Evolutionary conservation across 2,113 vertebrate species (phyloP).

Genomic region (Bufo bufo): DNA sequence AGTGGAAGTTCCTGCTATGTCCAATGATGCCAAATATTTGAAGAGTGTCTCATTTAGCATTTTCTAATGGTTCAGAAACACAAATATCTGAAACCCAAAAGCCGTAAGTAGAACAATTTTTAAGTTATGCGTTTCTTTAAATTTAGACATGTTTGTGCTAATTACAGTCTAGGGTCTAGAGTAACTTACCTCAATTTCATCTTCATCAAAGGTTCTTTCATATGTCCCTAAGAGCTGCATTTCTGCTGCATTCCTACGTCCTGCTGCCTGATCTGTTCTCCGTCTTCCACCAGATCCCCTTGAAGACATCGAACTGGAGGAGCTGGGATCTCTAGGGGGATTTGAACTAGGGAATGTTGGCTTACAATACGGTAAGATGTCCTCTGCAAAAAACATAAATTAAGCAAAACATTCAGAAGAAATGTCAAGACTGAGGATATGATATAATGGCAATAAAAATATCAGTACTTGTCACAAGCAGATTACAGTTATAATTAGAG

Average conservation of each 20-base stretch:
- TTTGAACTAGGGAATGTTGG: slow-evolving; percentile 95
- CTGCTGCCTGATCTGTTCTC: slow-evolving; percentile 83
- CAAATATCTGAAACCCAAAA: not conserved
- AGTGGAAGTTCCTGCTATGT: not conserved
- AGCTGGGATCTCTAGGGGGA: slow-evolving; percentile 93
- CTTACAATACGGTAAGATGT: slow-evolving; percentile 94
- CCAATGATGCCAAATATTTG: not conserved
- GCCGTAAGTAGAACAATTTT: not conserved
- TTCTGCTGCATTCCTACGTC: slow-evolving; percentile 87
- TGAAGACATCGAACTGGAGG: slow-evolving; percentile 97
- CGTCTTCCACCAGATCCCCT: slow-evolving; percentile 91
- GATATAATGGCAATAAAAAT: not conserved
- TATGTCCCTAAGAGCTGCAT: slow-evolving; percentile 88
- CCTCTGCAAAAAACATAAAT: slow-evolving; percentile 77
- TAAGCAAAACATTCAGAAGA: not conserved
- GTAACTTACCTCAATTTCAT: slow-evolving; percentile 88
- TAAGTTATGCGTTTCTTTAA: not conserved
- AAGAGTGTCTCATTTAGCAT: not conserved
- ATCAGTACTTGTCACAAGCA: not conserved
- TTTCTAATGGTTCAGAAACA: not conserved
- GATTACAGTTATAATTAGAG: not conserved
- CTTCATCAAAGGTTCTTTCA: slow-evolving; percentile 85
- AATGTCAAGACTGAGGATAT: not conserved
- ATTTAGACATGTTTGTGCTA: not conserved
- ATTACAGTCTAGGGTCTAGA: not conserved